Percentiles rank a stretch among this genome's conserved stretches.
Evolutionary conservation across 2,888 invertebrate genomes (phyloP).

Genomic region (Piscicola geometra): DNA sequence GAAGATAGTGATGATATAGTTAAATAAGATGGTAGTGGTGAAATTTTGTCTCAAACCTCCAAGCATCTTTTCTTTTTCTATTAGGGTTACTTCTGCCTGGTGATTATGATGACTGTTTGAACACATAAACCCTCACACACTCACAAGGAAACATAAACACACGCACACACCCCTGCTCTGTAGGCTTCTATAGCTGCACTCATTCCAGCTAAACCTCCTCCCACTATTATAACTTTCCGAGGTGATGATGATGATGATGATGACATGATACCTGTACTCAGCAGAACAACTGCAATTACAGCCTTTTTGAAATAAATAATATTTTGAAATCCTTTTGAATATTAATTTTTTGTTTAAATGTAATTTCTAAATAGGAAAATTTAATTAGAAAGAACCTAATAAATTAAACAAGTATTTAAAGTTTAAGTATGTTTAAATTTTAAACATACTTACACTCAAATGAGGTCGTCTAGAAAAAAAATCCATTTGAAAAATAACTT

Average conservation of each 20-base stretch:
- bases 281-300: too few relatives aligned
- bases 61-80: slow-evolving; percentile 24
- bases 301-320: too few relatives aligned
- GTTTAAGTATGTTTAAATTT: neutral
- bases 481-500: neutral
- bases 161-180: slow-evolving; percentile 34
- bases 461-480: neutral
- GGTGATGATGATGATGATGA: neutral
- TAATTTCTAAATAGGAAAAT: too few relatives aligned
- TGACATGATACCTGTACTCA: too few relatives aligned
- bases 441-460: neutral
- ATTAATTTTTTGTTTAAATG: too few relatives aligned
- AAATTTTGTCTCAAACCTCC: too few relatives aligned
- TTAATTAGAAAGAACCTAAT: too few relatives aligned
- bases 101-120: too few relatives aligned
- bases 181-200: slow-evolving; percentile 41
- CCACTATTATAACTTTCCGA: slow-evolving; percentile 40
- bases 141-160: too few relatives aligned
- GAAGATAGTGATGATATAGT: neutral
- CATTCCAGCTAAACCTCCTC: slow-evolving; percentile 43
- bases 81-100: slow-evolving; percentile 19
- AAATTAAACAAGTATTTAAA: too few relatives aligned
- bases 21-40: neutral
- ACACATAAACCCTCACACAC: too few relatives aligned
- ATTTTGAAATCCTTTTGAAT: too few relatives aligned